These are phyloP conservation scores for Conger conger DNA, from an alignment of 2,113 vertebrate genomes.

Conservation along the genomic window DNA sequence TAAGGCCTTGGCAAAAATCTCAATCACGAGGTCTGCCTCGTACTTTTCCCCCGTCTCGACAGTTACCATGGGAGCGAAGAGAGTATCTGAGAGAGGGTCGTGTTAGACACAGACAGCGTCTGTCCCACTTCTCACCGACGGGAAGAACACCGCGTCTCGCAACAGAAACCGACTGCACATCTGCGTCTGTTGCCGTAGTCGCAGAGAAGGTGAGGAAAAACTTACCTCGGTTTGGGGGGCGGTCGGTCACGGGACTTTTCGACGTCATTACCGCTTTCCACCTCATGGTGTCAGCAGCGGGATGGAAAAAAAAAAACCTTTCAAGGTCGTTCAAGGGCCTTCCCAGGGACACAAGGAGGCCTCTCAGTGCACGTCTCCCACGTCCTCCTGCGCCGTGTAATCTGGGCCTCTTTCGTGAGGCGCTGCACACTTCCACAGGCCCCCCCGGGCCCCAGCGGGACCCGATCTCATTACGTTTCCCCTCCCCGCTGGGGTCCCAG, in stretches of 20 bases:
- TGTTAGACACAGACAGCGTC: background rate
- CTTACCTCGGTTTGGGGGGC: background rate
- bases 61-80: background rate
- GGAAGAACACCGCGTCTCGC: background rate
- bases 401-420: background rate
- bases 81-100: background rate
- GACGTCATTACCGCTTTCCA: background rate
- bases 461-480: constrained; percentile 3
- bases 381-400: background rate
- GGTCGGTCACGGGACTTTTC: background rate
- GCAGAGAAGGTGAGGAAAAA: background rate
- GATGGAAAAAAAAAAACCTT: background rate
- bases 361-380: background rate
- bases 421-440: background rate
- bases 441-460: constrained; percentile 10
- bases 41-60: background rate
- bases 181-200: background rate
- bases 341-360: background rate
- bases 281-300: constrained; percentile 5
- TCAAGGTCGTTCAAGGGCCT: constrained; percentile 3
- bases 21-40: background rate
- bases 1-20: background rate
- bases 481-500: constrained; percentile 5
- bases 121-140: background rate
- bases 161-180: background rate